These are phyloP conservation scores for Harmothoe impar DNA, from an alignment of 2,888 invertebrate species.

Conservation along the genomic window DNA sequence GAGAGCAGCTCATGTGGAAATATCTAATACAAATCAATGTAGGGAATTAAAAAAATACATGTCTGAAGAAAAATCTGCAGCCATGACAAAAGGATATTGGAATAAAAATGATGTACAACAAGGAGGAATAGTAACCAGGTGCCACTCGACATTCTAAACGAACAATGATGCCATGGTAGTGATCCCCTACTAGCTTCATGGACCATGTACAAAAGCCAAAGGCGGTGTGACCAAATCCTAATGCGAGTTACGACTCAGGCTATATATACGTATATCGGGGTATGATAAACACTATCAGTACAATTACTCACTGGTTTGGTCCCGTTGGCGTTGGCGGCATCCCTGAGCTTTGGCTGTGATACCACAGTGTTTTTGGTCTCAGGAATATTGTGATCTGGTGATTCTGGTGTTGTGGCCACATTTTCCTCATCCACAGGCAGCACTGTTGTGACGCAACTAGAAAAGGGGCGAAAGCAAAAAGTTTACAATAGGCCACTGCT, in stretches of 20 bases:
- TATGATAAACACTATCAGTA: neutral
- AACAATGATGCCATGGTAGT: conserved; percentile 9
- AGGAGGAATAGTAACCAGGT: neutral
- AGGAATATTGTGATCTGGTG: neutral
- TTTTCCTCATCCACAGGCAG: conserved; percentile 52
- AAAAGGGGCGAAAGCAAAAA: neutral
- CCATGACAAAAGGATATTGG: neutral
- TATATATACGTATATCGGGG: neutral
- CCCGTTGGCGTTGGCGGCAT: conserved; percentile 27
- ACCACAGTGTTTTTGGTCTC: neutral
- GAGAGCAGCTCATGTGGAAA: neutral
- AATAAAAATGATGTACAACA: neutral
- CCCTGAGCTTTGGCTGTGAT: conserved; percentile 40
- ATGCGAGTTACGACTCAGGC: neutral
- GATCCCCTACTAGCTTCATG: conserved; percentile 7
- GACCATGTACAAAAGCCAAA: conserved; percentile 15
- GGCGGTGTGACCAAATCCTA: neutral
- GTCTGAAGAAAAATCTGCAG: conserved; percentile 4
- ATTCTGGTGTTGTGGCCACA: conserved; percentile 16
- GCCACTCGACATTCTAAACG: conserved; percentile 29
- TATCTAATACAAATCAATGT: conserved; percentile 39
- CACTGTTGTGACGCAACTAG: conserved; percentile 51
- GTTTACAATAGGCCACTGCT: neutral
- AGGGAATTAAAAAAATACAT: neutral
- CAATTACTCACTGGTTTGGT: conserved; percentile 42